A percentile compares a stretch with the other conserved stretches of the same genome.
These are phyloP conservation scores for Lepidothrix coronata DNA, from an alignment of 2,113 vertebrate species.

Conservation along the genomic window DNA sequence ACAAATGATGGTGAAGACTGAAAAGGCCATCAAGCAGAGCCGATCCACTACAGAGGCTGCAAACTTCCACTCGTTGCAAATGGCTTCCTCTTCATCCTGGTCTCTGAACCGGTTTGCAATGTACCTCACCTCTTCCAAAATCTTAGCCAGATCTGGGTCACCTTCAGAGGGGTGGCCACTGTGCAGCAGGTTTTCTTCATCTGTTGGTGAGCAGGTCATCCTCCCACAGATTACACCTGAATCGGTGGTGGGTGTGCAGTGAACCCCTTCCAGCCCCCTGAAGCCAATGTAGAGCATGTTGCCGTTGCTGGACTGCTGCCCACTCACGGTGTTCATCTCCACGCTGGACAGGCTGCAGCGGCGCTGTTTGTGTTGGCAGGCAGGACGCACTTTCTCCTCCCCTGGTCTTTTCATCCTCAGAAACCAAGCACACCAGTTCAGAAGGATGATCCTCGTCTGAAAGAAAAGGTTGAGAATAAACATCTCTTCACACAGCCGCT, in stretches of 20 bases:
- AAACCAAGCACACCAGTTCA: constrained; percentile 98
- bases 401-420: constrained; percentile 93
- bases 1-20: constrained; percentile 90
- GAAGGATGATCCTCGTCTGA: constrained; percentile 90
- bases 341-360: constrained; percentile 84
- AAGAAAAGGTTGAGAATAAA: neutral
- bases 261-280: constrained; percentile 81
- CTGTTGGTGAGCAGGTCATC: constrained; percentile 77
- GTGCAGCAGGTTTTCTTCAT: constrained; percentile 84
- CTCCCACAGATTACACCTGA: constrained; percentile 85
- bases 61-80: constrained; percentile 95
- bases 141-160: constrained; percentile 85
- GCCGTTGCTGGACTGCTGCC: constrained; percentile 76
- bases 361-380: constrained; percentile 82
- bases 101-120: constrained; percentile 88
- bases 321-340: constrained; percentile 77
- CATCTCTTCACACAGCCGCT: neutral
- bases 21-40: constrained; percentile 94
- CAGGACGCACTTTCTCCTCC: constrained; percentile 84
- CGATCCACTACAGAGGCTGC: constrained; percentile 94
- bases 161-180: constrained; percentile 68
- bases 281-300: constrained; percentile 88
- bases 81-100: constrained; percentile 83
- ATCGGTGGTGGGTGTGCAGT: constrained; percentile 83
- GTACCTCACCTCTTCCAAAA: constrained; percentile 91